Evolutionary conservation across 2,888 invertebrate genomes (phyloP), one percentile per base, ranked within the genome.

Genomic region (Poecilus cupreus): DNA sequence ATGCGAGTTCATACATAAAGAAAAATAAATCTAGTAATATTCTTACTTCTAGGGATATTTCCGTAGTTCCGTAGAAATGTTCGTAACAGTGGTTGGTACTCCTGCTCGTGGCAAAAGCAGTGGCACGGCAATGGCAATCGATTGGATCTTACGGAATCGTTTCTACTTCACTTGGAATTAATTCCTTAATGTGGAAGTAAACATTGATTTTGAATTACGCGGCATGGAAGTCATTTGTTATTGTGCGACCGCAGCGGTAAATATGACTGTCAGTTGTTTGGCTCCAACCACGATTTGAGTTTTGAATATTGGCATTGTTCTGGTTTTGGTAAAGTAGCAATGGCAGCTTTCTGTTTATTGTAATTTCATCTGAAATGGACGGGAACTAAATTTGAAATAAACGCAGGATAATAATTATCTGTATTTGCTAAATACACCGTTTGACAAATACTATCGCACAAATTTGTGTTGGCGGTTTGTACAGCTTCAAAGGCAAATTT

Each of bases 201-300:
- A 80, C 80, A 80, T 80, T 80, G 80, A 80, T 80, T 80, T 80
- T 80, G 72, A 80, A 80, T 80, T 80, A 68, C 64, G 20, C 37
- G 18, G 32, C 16, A 10, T 32, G 18, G 13, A 68, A 68, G 64
- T 68, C 64, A 68, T 68, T 68, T 37, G 64, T 68, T 68, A 18
- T 32, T 32, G 46, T 46, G 10, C 13, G 46, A 46, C 46, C 46
- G 46, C 64, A 16, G 64, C 13, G 46, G 37, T 32, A 13, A 32
- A 16, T 37, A n/a, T 60, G 37, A 68, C 37, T 68, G 64, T 68
- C 64, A 68, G 13, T 68, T 68, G 51, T 51, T 51, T 51, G 18
- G 10, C 18, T 32, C 5, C 32, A 32, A 32, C 6, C n/a, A 18
- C 18, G 64, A 32, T 68, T 68, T 18, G 4, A 68, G 37, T 32